phyloP scores from a whole-genome alignment of 2,888 invertebrate genomes.

The Brassicogethes aeneus region DNA sequence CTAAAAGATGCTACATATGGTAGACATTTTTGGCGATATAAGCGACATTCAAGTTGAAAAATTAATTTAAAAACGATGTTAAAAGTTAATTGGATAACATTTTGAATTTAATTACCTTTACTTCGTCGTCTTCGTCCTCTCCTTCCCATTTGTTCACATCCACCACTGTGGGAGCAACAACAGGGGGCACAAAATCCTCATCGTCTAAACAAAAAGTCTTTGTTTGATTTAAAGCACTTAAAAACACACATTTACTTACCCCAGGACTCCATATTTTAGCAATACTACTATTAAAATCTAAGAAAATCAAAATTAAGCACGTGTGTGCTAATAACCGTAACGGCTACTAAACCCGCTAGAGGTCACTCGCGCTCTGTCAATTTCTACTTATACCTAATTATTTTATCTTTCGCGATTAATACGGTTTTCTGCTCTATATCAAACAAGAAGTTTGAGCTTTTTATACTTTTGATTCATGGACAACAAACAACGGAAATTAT shows the following conservation, averaged over 20 bases:
- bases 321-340: conserved; percentile 28
- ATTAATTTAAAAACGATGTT: too few relatives aligned
- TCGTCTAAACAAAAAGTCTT: conserved; percentile 47
- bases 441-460: conserved; percentile 25
- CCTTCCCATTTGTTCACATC: conserved; percentile 74
- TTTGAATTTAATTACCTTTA: conserved; percentile 65
- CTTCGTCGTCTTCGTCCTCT: conserved; percentile 79
- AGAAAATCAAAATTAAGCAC: too few relatives aligned
- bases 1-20: not conserved
- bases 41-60: too few relatives aligned
- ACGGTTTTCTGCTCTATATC: conserved; percentile 18
- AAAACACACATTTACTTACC: conserved; percentile 25
- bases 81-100: too few relatives aligned
- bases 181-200: conserved; percentile 61
- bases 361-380: conserved; percentile 21
- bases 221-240: not conserved
- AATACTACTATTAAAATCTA: conserved; percentile 14
- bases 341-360: conserved; percentile 21
- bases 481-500: conserved; percentile 17
- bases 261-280: conserved; percentile 38
- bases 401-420: not conserved
- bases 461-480: conserved; percentile 20
- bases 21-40: not conserved
- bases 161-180: conserved; percentile 47
- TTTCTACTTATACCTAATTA: conserved; percentile 3